phyloP scores from a whole-genome alignment of 2,888 invertebrate genomes.

The Apodemia duryi region DNA sequence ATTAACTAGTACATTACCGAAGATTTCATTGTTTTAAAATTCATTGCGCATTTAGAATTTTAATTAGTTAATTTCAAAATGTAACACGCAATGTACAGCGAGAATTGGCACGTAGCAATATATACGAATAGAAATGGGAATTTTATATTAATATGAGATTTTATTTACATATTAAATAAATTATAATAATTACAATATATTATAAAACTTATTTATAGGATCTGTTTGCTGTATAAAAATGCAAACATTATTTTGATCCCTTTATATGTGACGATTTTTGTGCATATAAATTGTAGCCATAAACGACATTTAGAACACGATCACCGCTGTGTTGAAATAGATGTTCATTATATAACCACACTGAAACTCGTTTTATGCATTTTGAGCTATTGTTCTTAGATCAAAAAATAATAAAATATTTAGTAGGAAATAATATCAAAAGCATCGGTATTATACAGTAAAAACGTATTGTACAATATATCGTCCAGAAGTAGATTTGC shows the following conservation, averaged over 20 bases:
- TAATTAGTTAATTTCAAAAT: conserved; percentile 13
- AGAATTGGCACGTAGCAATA: conserved; percentile 26
- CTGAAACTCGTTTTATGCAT: neutral
- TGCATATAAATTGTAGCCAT: neutral
- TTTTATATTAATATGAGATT: conserved; percentile 1
- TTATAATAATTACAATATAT: conserved; percentile 4
- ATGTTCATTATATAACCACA: neutral
- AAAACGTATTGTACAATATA: neutral
- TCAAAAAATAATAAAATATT: neutral
- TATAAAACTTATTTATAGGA: conserved; percentile 1
- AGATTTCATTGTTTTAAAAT: conserved; percentile 36
- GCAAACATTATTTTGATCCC: conserved; percentile 7
- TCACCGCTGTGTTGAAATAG: neutral
- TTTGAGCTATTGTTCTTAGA: neutral
- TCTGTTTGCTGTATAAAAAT: conserved; percentile 2
- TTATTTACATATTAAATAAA: conserved; percentile 3
- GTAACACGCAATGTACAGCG: conserved; percentile 22
- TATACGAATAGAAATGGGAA: neutral
- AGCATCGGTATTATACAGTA: neutral
- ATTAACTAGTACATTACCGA: conserved; percentile 37
- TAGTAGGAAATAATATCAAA: neutral
- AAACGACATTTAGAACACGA: neutral
- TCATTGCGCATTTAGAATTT: conserved; percentile 29
- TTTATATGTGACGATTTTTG: conserved; percentile 6
- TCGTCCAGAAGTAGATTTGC: neutral